These are phyloP conservation scores for Drosophila neonasuta DNA, from an alignment of 2,888 invertebrate species.

Conservation along the genomic window DNA sequence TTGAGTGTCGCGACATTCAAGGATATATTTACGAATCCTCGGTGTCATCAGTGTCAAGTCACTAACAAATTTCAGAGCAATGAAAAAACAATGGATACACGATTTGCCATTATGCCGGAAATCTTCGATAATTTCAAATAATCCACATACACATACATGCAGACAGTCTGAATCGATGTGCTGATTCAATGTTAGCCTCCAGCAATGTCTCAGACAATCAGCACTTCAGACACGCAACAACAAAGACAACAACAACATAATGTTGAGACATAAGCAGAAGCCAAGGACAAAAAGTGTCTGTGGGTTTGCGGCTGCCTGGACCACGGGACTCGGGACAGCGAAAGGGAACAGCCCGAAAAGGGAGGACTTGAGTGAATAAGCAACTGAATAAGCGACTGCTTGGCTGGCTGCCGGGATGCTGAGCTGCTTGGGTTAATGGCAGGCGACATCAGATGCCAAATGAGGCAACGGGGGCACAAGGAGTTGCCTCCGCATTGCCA, in stretches of 20 bases:
- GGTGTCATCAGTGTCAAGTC: constrained; percentile 50
- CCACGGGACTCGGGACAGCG: background rate
- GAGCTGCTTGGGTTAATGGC: constrained; percentile 57
- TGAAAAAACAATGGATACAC: constrained; percentile 67
- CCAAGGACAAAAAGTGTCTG: constrained; percentile 47
- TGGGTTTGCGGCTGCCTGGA: constrained; percentile 33
- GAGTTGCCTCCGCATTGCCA: constrained; percentile 31
- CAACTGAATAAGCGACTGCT: constrained; percentile 45
- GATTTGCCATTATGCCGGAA: constrained; percentile 70
- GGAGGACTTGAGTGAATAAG: constrained; percentile 53
- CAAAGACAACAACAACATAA: constrained; percentile 15
- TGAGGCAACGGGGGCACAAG: constrained; percentile 4
- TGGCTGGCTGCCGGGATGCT: constrained; percentile 16
- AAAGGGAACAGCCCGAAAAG: constrained; percentile 15
- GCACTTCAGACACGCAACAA: constrained; percentile 41
- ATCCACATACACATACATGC: constrained; percentile 48
- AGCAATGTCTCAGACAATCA: constrained; percentile 63
- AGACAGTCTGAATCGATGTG: constrained; percentile 32
- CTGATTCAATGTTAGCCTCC: constrained; percentile 44
- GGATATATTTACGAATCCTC: constrained; percentile 44
- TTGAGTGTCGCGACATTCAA: constrained; percentile 29
- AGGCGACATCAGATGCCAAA: constrained; percentile 29
- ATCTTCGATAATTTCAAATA: constrained; percentile 76
- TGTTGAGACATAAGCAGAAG: constrained; percentile 29
- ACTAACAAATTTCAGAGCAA: constrained; percentile 58